These are phyloP conservation scores for Panurus biarmicus DNA, from an alignment of 2,113 vertebrate species.

Conservation along the genomic window DNA sequence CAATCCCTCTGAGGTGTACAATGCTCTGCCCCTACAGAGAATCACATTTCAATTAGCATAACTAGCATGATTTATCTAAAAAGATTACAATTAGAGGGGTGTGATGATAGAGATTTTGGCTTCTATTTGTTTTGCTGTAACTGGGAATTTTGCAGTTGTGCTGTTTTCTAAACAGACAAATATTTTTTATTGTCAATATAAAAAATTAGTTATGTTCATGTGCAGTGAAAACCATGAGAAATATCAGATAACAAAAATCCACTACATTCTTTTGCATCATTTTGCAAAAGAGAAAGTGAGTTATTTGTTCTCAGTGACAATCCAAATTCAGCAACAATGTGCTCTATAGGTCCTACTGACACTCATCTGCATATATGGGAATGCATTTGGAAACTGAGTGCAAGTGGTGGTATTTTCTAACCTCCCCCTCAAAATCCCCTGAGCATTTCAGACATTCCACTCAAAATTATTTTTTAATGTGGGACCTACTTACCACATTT, in stretches of 20 bases:
- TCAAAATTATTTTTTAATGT: not conserved
- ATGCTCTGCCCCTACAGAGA: not conserved
- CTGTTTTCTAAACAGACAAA: not conserved
- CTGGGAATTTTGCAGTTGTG: not conserved
- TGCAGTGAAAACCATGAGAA: not conserved
- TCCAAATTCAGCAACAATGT: not conserved
- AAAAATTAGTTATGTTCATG: not conserved
- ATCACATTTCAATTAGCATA: not conserved
- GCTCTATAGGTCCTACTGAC: not conserved
- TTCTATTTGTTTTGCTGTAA: not conserved
- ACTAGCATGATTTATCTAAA: not conserved
- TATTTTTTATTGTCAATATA: not conserved
- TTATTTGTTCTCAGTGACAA: not conserved
- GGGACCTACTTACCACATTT: not conserved
- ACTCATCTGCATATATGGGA: not conserved
- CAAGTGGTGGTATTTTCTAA: not conserved
- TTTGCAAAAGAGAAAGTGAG: slow-evolving; percentile 35
- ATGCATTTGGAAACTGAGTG: not conserved
- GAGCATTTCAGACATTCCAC: not conserved
- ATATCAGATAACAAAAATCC: not conserved
- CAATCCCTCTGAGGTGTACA: not conserved
- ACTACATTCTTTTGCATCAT: not conserved
- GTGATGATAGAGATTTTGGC: not conserved
- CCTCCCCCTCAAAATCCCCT: not conserved
- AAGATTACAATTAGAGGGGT: not conserved